Conservation (phyloP, 2,113 vertebrate species). For the Psephotus haematonotus region DNA sequence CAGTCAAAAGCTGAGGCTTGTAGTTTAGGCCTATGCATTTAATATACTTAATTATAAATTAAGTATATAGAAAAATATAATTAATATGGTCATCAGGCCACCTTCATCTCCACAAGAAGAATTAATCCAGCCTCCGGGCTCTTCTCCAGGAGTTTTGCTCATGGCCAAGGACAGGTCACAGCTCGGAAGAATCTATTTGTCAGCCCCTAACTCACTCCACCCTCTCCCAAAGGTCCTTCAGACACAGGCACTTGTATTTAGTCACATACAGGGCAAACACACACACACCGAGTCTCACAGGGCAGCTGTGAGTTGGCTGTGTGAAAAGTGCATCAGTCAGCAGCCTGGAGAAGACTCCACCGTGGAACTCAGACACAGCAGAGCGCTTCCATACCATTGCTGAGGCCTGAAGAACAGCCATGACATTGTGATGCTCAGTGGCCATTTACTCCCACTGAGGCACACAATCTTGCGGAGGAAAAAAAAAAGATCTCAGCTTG, state of each 20-base stretch:
- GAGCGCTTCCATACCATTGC: neutral
- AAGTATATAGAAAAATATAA: neutral
- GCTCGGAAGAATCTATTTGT: neutral
- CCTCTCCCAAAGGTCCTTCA: neutral
- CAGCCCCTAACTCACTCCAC: rapidly evolving
- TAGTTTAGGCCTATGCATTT: neutral
- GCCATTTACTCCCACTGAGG: neutral
- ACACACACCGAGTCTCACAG: rapidly evolving
- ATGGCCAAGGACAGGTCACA: neutral
- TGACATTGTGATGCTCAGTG: neutral
- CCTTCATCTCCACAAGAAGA: neutral
- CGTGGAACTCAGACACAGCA: rapidly evolving
- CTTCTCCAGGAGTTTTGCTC: neutral
- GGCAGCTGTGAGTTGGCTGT: neutral
- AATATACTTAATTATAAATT: neutral
- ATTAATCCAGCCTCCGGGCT: rapidly evolving
- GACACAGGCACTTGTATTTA: neutral
- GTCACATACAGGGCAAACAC: neutral
- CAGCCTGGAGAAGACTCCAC: neutral
- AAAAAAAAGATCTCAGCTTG: neutral
- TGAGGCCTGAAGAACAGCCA: neutral
- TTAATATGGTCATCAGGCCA: neutral
- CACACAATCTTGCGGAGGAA: neutral
- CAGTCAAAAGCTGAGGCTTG: neutral
- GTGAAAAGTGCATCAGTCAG: rapidly evolving